A percentile compares a stretch with the other conserved stretches of the same genome.
These are phyloP conservation scores for Semibalanus balanoides DNA, from an alignment of 1,140 invertebrate genomes.

Conservation along the genomic window DNA sequence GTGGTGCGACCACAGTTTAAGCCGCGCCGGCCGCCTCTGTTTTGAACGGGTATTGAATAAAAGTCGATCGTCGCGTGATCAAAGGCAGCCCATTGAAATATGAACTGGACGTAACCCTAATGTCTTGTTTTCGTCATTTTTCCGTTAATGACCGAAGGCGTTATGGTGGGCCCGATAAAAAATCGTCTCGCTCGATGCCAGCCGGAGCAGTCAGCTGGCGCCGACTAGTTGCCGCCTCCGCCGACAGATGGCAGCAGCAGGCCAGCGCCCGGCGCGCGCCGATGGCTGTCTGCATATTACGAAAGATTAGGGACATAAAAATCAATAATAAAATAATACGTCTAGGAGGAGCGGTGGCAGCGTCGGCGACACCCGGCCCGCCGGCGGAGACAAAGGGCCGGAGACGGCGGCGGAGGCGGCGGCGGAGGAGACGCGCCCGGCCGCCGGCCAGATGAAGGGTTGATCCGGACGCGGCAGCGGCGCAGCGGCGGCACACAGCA, in stretches of 20 bases:
- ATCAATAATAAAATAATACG: conserved; percentile 1
- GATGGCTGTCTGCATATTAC: neutral
- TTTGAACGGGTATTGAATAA: neutral
- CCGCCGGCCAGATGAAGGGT: neutral
- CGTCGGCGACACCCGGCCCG: neutral
- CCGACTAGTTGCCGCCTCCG: neutral
- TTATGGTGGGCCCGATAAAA: neutral
- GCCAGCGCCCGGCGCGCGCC: too few relatives aligned
- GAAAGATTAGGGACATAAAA: neutral
- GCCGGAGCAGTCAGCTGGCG: neutral
- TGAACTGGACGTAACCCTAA: neutral
- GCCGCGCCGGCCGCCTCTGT: too few relatives aligned
- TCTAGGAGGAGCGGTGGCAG: neutral
- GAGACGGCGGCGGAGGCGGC: neutral
- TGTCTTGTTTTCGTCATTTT: conserved; percentile 1
- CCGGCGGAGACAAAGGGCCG: neutral
- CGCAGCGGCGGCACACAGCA: too few relatives aligned
- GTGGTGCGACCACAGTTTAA: too few relatives aligned
- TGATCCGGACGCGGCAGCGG: neutral
- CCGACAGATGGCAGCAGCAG: neutral
- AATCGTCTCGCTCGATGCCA: neutral
- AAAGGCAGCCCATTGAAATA: neutral
- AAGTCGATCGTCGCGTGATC: neutral
- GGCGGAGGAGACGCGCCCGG: too few relatives aligned
- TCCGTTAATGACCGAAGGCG: neutral